These are phyloP conservation scores for Fulica atra DNA, from an alignment of 2,113 vertebrate genomes.

Conservation along the genomic window DNA sequence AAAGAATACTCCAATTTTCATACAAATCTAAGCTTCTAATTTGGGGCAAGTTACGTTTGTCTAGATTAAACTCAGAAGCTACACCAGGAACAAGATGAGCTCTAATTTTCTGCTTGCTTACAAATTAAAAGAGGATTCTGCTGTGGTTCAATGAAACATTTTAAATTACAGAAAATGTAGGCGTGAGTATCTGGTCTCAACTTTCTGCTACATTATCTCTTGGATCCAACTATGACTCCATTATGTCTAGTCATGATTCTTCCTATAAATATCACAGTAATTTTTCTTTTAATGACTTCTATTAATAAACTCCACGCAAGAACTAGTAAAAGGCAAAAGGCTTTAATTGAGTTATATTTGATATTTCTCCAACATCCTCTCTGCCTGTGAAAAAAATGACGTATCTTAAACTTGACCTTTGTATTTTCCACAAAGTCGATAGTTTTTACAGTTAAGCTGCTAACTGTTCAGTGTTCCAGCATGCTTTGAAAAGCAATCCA, in stretches of 20 bases:
- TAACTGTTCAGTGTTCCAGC: background rate
- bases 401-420: slow-evolving; percentile 40
- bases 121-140: background rate
- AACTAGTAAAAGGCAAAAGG: slow-evolving; percentile 50
- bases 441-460: background rate
- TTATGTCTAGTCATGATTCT: slow-evolving; percentile 62
- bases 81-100: background rate
- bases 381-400: slow-evolving; percentile 10
- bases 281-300: slow-evolving; percentile 67
- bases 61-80: background rate
- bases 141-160: background rate
- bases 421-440: slow-evolving; percentile 10
- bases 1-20: background rate
- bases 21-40: background rate
- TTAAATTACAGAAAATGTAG: background rate
- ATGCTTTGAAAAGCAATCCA: slow-evolving; percentile 31
- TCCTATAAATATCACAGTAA: slow-evolving; percentile 63
- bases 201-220: slow-evolving; percentile 46
- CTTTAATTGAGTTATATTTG: slow-evolving; percentile 52
- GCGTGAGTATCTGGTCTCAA: background rate
- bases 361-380: slow-evolving; percentile 42
- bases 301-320: slow-evolving; percentile 60
- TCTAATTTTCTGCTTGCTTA: background rate
- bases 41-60: background rate
- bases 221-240: slow-evolving; percentile 53